phyloP scores from a whole-genome alignment of 2,113 vertebrate genomes.

The Zootoca vivipara region DNA sequence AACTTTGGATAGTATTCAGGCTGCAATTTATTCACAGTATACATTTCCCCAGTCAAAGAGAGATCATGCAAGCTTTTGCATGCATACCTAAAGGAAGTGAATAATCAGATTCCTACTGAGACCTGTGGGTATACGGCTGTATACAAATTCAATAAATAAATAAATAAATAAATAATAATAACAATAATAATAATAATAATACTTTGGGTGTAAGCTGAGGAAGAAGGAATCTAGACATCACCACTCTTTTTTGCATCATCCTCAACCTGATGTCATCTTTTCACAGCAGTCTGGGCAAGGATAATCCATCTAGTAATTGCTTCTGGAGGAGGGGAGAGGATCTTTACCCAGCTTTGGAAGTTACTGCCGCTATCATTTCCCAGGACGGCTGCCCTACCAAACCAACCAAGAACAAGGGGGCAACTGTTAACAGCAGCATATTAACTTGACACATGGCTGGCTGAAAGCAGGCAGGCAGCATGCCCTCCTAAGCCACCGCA shows the following conservation, averaged over 20 bases:
- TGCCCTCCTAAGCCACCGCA: neutral
- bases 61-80: neutral
- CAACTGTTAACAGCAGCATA: neutral
- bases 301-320: constrained; percentile 63
- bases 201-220: neutral
- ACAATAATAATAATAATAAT: no score
- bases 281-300: constrained; percentile 41
- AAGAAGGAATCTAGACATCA: constrained; percentile 40
- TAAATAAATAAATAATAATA: no score
- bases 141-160: no score
- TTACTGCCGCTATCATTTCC: constrained; percentile 49
- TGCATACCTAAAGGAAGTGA: neutral
- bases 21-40: neutral
- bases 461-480: constrained; percentile 1
- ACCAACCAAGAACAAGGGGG: neutral
- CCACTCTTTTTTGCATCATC: constrained; percentile 31
- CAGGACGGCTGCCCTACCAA: constrained; percentile 30
- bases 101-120: constrained; percentile 16
- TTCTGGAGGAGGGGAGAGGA: constrained; percentile 52
- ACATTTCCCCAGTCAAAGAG: neutral
- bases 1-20: neutral
- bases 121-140: no score
- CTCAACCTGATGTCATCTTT: constrained; percentile 26
- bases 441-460: neutral
- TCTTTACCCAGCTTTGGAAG: constrained; percentile 61